phyloP scores from a whole-genome alignment of 2,797 vertebrate species.

The Rallus crepitans region DNA sequence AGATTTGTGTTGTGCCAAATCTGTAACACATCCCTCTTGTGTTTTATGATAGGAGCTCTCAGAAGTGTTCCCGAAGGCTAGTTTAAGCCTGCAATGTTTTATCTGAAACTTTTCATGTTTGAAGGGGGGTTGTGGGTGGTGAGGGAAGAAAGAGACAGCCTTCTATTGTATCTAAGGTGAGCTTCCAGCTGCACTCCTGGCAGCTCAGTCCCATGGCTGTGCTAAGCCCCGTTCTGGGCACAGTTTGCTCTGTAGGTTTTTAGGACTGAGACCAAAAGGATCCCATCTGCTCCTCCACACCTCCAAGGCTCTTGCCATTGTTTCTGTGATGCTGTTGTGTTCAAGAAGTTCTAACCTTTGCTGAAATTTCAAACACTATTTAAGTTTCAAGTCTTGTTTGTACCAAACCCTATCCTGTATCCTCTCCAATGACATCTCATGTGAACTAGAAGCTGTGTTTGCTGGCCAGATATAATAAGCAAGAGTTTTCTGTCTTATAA shows the following conservation, averaged over 20 bases:
- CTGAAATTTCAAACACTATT: not conserved
- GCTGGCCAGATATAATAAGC: not conserved
- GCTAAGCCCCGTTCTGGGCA: not conserved
- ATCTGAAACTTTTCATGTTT: not conserved
- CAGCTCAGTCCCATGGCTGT: fast-evolving
- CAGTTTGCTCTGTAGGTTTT: not conserved
- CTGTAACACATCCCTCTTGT: not conserved
- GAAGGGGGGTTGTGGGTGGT: not conserved
- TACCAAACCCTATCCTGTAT: not conserved
- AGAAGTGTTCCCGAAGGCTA: not conserved
- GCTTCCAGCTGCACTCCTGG: not conserved
- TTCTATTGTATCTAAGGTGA: not conserved
- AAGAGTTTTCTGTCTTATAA: not conserved
- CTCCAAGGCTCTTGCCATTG: fast-evolving
- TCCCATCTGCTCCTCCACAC: not conserved
- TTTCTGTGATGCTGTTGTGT: not conserved
- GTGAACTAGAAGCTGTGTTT: not conserved
- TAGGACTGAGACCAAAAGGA: not conserved
- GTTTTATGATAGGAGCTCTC: not conserved
- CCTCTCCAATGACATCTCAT: not conserved
- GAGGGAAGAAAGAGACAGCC: not conserved
- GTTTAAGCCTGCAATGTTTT: not conserved
- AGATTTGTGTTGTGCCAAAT: not conserved
- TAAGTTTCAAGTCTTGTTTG: not conserved
- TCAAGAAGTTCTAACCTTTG: not conserved